These are phyloP conservation scores for Onthophagus sagittarius DNA, from an alignment of 2,888 invertebrate species.

Conservation along the genomic window DNA sequence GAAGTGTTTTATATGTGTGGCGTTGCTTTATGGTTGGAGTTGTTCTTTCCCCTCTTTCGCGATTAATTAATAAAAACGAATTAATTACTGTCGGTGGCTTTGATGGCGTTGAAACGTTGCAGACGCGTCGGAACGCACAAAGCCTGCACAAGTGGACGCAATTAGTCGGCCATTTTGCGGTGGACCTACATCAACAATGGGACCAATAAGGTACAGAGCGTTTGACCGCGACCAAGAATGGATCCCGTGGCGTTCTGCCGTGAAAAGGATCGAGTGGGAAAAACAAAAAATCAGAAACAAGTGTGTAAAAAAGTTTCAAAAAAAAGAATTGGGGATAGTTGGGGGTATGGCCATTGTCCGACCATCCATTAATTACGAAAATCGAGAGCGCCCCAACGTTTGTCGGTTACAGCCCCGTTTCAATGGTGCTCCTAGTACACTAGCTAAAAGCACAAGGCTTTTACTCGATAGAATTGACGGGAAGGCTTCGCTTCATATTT, in stretches of 20 bases:
- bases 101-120: neutral
- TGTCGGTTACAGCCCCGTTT: conserved; percentile 28
- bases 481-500: neutral
- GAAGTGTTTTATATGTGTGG: too few species aligned
- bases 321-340: conserved; percentile 16
- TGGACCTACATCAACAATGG: conserved; percentile 28
- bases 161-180: conserved; percentile 30
- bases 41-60: neutral
- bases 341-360: neutral
- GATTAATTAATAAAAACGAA: neutral
- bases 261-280: conserved; percentile 14
- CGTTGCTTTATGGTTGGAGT: neutral
- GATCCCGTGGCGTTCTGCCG: conserved; percentile 21
- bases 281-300: conserved; percentile 22
- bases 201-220: conserved; percentile 27
- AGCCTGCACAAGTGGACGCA: conserved; percentile 18
- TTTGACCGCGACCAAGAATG: conserved; percentile 23
- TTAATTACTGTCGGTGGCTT: neutral
- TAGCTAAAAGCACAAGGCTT: neutral
- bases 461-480: neutral
- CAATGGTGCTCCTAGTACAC: conserved; percentile 22
- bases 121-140: conserved; percentile 1
- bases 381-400: conserved; percentile 28
- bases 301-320: conserved; percentile 19
- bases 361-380: conserved; percentile 32